Conservation (phyloP, 1,140 invertebrate genomes). For the Neuroterus valhalla region DNA sequence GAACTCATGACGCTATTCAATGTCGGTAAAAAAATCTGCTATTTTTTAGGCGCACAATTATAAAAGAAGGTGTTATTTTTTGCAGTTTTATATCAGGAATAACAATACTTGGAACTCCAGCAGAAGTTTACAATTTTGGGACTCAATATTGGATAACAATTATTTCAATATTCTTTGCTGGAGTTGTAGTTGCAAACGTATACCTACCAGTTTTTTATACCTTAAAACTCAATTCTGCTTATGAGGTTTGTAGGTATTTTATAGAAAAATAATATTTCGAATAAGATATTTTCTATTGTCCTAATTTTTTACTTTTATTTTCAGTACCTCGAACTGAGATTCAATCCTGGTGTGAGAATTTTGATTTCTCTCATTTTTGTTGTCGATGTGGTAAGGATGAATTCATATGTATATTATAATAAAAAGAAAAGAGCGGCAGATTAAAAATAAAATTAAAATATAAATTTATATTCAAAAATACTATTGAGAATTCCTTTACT, state of each 20-base stretch:
- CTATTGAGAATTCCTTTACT: too few species aligned
- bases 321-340: constrained; percentile 86
- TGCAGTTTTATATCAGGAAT: constrained; percentile 90
- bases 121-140: constrained; percentile 91
- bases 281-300: constrained; percentile 33
- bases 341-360: constrained; percentile 78
- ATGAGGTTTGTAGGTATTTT: constrained; percentile 80
- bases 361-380: constrained; percentile 83
- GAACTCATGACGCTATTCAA: too few species aligned
- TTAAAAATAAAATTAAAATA: neutral
- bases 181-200: constrained; percentile 81
- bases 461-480: neutral
- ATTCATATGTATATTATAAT: neutral
- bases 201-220: constrained; percentile 91
- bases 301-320: constrained; percentile 46
- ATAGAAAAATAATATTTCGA: constrained; percentile 11
- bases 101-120: constrained; percentile 90
- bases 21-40: too few species aligned
- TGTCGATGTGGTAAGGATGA: constrained; percentile 78
- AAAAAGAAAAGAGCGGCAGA: neutral
- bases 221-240: constrained; percentile 86
- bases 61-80: neutral
- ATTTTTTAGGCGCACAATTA: too few species aligned
- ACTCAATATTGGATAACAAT: constrained; percentile 87
- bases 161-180: constrained; percentile 80